These are phyloP conservation scores for Aricia agestis DNA, from an alignment of 1,140 invertebrate species.

Conservation along the genomic window DNA sequence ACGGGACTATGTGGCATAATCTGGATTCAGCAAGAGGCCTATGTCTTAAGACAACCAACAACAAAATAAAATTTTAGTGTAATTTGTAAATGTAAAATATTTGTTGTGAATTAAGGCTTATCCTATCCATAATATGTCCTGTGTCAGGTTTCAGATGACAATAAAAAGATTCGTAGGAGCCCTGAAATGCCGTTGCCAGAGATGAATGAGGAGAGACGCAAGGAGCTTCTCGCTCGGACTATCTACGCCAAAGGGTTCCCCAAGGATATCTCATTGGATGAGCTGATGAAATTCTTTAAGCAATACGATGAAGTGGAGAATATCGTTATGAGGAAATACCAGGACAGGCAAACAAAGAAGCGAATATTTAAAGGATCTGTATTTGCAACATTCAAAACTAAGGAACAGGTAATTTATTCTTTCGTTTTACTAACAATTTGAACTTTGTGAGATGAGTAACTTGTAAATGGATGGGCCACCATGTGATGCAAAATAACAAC, in stretches of 20 bases:
- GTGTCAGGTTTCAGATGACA: slow-evolving; percentile 83
- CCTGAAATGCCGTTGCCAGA: slow-evolving; percentile 88
- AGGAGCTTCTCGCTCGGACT: slow-evolving; percentile 85
- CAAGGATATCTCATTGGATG: slow-evolving; percentile 81
- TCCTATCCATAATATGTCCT: not conserved
- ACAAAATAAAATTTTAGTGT: too few relatives aligned
- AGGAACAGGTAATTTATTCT: slow-evolving; percentile 76
- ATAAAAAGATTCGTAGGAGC: slow-evolving; percentile 87
- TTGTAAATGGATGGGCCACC: too few relatives aligned
- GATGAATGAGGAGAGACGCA: slow-evolving; percentile 87
- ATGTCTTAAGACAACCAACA: too few relatives aligned
- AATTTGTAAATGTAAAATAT: too few relatives aligned
- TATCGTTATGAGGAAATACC: slow-evolving; percentile 84
- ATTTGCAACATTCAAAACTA: slow-evolving; percentile 88
- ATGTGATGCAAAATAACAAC: too few relatives aligned
- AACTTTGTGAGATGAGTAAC: not conserved
- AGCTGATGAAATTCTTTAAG: slow-evolving; percentile 85
- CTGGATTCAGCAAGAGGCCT: too few relatives aligned
- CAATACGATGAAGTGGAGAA: slow-evolving; percentile 85
- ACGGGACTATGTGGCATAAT: too few relatives aligned
- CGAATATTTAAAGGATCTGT: slow-evolving; percentile 92
- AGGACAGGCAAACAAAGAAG: slow-evolving; percentile 80
- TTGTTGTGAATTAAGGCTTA: too few relatives aligned
- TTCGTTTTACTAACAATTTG: not conserved
- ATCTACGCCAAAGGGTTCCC: slow-evolving; percentile 95